These are phyloP conservation scores for Eubucco bourcierii DNA, from an alignment of 2,113 vertebrate species.

Conservation along the genomic window DNA sequence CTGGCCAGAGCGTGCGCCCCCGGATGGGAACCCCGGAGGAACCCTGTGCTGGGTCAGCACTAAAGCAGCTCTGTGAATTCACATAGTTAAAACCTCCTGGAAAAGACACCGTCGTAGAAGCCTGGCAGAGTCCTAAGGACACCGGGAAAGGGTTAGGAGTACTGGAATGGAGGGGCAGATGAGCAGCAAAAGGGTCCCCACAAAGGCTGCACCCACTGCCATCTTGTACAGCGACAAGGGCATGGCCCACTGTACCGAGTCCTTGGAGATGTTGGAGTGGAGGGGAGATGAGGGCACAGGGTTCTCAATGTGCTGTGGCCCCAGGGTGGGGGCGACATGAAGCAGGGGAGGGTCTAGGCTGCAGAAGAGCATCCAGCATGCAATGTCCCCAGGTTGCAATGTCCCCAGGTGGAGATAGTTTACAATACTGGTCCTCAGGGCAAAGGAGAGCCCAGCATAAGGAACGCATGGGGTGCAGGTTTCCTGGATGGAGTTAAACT, in stretches of 20 bases:
- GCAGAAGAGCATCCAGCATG: not conserved
- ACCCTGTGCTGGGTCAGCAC: accelerated
- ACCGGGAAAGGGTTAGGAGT: accelerated
- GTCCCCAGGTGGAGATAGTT: not conserved
- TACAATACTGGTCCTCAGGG: not conserved
- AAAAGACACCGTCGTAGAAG: accelerated
- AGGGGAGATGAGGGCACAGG: not conserved
- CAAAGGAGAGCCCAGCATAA: not conserved
- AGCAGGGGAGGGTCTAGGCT: too few relatives aligned
- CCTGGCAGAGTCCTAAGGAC: not conserved
- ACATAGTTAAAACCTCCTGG: not conserved
- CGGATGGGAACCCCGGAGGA: not conserved
- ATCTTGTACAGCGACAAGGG: accelerated
- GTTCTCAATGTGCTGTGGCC: accelerated
- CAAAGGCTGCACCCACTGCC: not conserved
- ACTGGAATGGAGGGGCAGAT: accelerated
- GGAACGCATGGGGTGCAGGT: not conserved
- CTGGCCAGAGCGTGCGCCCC: not conserved
- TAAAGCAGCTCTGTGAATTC: not conserved
- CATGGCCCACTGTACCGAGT: accelerated
- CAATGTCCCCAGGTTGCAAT: too few relatives aligned
- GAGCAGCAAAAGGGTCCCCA: not conserved
- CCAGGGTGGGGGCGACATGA: not conserved
- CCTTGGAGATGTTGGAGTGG: not conserved
- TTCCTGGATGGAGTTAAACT: not conserved